Evolutionary conservation across 2,888 invertebrate genomes (phyloP), one percentile per base, ranked within the genome.

Genomic region (Fabriciana adippe): DNA sequence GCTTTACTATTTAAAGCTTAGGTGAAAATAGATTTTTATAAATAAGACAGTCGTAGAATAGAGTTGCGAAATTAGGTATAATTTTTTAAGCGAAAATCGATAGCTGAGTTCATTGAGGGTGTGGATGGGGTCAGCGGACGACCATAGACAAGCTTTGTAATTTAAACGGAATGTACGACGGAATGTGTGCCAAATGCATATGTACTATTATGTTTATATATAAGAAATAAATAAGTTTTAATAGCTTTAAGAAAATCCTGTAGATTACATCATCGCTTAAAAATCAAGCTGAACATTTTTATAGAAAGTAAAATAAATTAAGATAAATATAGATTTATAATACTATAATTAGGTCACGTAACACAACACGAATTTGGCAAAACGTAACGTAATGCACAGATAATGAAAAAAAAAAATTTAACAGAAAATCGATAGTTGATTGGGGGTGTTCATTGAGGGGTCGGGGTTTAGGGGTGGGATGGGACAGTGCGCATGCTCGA

Each of bases 401-500:
- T 80, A 80, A 82, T 84, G 81, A 82, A 83, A 53, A 31, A 61
- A 60, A 61, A 51, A 41, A 50, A 50, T 59, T 82, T 81, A 82
- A 81, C 69, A 69, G 81, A 88, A 89, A 90, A 89, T 90, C 89
- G 89, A 90, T 90, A 90, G 86, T 83, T 87, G 89, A 87, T 90
- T 88, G 90, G 85, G 87, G 86, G 86, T 81, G 83, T 90, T 88
- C 90, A 88, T 88, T 87, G 88, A 87, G 90, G 81, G 77, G 78
- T 74, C 76, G 79, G 81, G 79, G 78, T 75, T 76, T 61, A 61
- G 68, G 75, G 67, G 82, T 82, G 85, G 92, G 68, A 59, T 62
- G 62, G 71, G 80, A 76, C 75, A 74, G 86, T 88, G 93, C 89
- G 92, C 85, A 90, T 84, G 85, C 79, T 77, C 74, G 78, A 74